Evolutionary conservation across 2,113 vertebrate species (phyloP), one percentile per base, ranked within the genome.

Genomic region (Apodemus sylvaticus): DNA sequence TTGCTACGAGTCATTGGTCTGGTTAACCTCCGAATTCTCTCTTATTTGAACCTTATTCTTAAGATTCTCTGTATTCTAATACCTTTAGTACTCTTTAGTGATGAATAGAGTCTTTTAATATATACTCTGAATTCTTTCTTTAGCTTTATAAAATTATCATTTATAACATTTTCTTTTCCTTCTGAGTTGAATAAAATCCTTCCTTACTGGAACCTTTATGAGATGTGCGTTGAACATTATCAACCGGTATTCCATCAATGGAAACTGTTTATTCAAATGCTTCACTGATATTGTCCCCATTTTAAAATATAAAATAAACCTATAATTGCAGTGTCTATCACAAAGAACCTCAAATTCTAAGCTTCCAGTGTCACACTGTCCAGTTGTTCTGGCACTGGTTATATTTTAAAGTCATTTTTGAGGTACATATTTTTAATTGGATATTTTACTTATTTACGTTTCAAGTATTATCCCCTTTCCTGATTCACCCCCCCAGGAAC

Each of bases 301-400:
- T 90, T 55, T 2, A 31, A 76, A 96, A 82, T 77, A 19, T 36
- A 73, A 74, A 83, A 85, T 60, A 95, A 95, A 77, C 26, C n/a
- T 85, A 62, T 45, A 51, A 20, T 88, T 94, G 64, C 77, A 76
- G 70, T 60, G 48, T 66, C 87, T 94, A 89, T 51, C 94, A 95
- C 81, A 92, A 79, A 62, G 26, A 86, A 86, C 86, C 86, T 90
- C 93, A 94, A 94, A 97, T 70, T 90, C 8, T 88, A 90, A 96
- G 45, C 34, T 79, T 94, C 22, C 26, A 74, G 29, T 74, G 62
- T 51, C 91, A 89, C 48, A 39, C n/a, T 94, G 86, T 9, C 76
- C 60, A 87, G 22, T 39, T 90, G 10, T 74, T 78, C 64, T 89
- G 51, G 58, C n/a, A 73, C 9, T 89, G 24, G 55, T 64, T 94